Evolutionary conservation across 1,140 invertebrate species (phyloP), one percentile per base, ranked within the genome.

Genomic region (Brachionus paranguensis): DNA sequence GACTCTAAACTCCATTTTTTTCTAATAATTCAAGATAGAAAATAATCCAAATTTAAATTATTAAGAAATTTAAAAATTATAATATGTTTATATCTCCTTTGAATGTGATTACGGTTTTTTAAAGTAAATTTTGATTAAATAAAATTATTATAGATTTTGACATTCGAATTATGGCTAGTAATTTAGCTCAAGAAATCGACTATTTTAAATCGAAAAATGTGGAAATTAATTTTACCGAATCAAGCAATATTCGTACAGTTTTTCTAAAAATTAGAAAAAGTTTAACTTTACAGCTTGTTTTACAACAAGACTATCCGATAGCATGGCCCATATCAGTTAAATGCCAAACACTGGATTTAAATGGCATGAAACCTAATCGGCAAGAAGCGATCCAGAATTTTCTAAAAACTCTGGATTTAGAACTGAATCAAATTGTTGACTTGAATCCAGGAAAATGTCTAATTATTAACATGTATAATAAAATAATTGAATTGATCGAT

Each of bases 301-400:
- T 81, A 17, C 53, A 60, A 64, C 33, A 81, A 24, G 64, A 68
- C 14, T 81, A 81, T 81, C 78, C 78, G 6, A 8, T n/a, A n/a
- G 7, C 53, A 27, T 64, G 53, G 50, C 50, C 78, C 5, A 24
- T 64, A 11, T 64, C 78, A 12, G 14, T 64, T 2, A 68, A 64
- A 24, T 17, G 53, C 41, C 37, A 68, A 20, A 29, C 41, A 41
- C 14, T 11, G 4, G 53, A 81, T 60, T 12, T 37, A 64, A 60
- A 81, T 8, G 37, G 64, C 27, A 12, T 81, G 17, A 81, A 81
- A 64, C 12, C 53, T 24, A 41, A 6, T 64, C 50, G 78, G 3
- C 78, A 81, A 60, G 27, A 81, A 64, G 29, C 53, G 10, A 64
- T 81, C 41, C 33, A 64, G 43, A 41, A 81, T n/a, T 81, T 64